Evolutionary conservation across 2,113 vertebrate genomes (phyloP), one percentile per base, ranked within the genome.

Genomic region (Peucedramus taeniatus): DNA sequence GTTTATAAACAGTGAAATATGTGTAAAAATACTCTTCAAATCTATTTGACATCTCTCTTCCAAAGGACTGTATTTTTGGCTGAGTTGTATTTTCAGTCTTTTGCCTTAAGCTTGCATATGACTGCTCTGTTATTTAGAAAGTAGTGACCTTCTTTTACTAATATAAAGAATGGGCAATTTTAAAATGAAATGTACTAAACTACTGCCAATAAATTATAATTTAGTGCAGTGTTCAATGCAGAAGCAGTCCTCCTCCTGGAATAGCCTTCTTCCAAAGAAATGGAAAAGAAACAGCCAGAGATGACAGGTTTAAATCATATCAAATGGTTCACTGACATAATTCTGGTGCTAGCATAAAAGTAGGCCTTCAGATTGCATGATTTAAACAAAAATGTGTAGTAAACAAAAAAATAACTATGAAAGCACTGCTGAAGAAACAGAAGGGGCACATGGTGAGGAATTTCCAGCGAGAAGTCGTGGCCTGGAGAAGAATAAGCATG

Each of bases 1-100:
- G 76, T 90, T 95, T 96, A 72, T 83, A 93, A 89, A 95, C 28
- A 90, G 77, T 87, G 69, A 82, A 93, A 85, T 92, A 66, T 18
- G 31, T 85, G 63, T 90, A 72, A 93, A 95, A 95, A 85, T 40
- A 91, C 81, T 78, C 33, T 65, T 92, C 49, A 49, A 74, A 93
- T 84, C 68, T 68, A 75, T 80, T 80, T 93, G 85, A 92, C 79
- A 87, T 81, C 60, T 68, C 40, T 86, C 47, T 87, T 85, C 56
- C 44, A 77, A 77, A 94, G 89, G 39, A 81, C 68, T 93, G 33
- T 86, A 74, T 63, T 95, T 95, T 90, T 76, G 40, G 15, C 68
- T 80, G 45, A 76, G 40, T 64, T 7, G 0, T 83, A 86, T 93
- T 93, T 90, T 74, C 86, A 92, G 0, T 81, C 64, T 47, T 89